Base-by-base conservation (phyloP, 2,113 vertebrate genomes). In the Vulpes ferrilata region DNA sequence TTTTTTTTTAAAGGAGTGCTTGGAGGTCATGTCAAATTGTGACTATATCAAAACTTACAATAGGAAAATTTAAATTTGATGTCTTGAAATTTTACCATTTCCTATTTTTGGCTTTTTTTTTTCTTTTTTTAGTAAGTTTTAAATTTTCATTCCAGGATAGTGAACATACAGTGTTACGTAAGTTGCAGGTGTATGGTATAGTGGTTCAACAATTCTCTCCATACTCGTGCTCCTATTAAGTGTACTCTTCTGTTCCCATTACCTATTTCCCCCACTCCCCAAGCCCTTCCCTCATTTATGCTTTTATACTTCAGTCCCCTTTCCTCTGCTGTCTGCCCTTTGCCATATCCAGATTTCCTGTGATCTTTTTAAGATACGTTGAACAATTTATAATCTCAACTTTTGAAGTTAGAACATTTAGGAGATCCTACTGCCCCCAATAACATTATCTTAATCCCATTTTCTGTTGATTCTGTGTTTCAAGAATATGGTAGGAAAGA, bases 41-140 rank as follows among this genome's bases (percentile, higher is more conserved):
- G 30, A 60, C 22, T 89, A 4, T 94, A 62, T 95, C 57, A 92
- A 83, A 94, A 86, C 13, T 88, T 95, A 53, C 5, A 51, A 69
- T 85, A 90, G 23, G 59, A 95, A 95, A 88, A 32, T 90, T 96
- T 93, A 17, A 95, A 95, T 81, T 48, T 64, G 78, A 92, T 35
- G 19, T 88, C 60, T 93, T 96, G 17, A 69, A 90, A 53, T 94
- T 89, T 88, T 79, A 32, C 32, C 25, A 69, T 83, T 82, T 97
- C 62, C 60, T 90, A 59, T 48, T 84, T 84, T 88, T 73, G 67
- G n/a, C 23, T 38, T 91, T 48, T 69, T 3, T 30, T 30, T 51
- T 17, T 30, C 3, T 78, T 76, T 35, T 62, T 22, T 71, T 25
- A 76, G 27, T 27, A 51, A 51, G 43, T 76, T 76, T 51, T 30